Conservation (phyloP, 2,888 invertebrate genomes). For the Acleris holmiana region DNA sequence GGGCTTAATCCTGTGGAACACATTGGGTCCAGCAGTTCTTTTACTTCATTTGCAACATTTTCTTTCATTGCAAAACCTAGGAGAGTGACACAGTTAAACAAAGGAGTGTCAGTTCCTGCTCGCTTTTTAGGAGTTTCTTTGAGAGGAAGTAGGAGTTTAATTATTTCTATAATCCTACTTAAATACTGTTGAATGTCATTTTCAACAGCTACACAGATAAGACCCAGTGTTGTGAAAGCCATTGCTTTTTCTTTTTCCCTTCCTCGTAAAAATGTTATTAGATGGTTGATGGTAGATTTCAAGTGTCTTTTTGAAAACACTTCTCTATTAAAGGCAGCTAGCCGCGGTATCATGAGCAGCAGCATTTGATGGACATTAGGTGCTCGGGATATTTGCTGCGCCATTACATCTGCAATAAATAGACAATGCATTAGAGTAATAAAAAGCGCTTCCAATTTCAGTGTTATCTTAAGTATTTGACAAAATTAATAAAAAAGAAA, state of each 20-base stretch:
- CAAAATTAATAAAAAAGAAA: too few species aligned
- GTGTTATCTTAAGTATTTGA: too few species aligned
- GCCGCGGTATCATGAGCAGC: slow-evolving; percentile 93
- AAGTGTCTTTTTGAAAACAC: slow-evolving; percentile 91
- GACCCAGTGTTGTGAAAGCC: slow-evolving; percentile 96
- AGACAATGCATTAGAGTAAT: slow-evolving; percentile 3
- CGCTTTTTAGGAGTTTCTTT: slow-evolving; percentile 92
- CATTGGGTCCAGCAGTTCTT: slow-evolving; percentile 95
- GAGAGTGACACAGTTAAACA: slow-evolving; percentile 97
- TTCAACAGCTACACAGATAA: slow-evolving; percentile 95
- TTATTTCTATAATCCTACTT: slow-evolving; percentile 92
- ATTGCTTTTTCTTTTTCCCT: slow-evolving; percentile 93
- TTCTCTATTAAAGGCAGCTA: slow-evolving; percentile 95
- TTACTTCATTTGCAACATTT: slow-evolving; percentile 90
- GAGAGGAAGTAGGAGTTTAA: slow-evolving; percentile 89
- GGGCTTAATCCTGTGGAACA: slow-evolving; percentile 95
- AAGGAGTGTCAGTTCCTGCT: slow-evolving; percentile 90
- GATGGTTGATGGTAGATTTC: slow-evolving; percentile 89
- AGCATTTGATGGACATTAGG: slow-evolving; percentile 94
- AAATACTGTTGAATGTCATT: slow-evolving; percentile 91
- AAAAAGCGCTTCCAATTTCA: too few species aligned
- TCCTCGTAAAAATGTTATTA: slow-evolving; percentile 90
- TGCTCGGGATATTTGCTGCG: slow-evolving; percentile 90
- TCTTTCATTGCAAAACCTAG: slow-evolving; percentile 94
- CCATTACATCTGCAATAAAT: slow-evolving; percentile 88